Evolutionary conservation across 2,113 vertebrate genomes (phyloP), one percentile per base, ranked within the genome.

Genomic region (Perccottus glenii): DNA sequence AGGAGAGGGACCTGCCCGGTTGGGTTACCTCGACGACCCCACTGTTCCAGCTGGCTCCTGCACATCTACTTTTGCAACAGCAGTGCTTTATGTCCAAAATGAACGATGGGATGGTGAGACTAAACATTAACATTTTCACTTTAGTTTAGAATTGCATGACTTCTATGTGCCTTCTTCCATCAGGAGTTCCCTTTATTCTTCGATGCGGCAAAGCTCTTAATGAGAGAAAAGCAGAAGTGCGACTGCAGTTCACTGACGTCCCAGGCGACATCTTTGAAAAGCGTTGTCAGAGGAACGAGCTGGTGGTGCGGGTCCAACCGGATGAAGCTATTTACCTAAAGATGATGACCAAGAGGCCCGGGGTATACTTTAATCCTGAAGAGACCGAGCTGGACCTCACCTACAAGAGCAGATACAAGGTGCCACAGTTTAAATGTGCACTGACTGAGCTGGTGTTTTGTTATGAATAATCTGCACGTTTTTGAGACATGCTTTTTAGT

Each of bases 131-230:
- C 19, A 16, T 47, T 35, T 12, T 12, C 51, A 5, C 15, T 19
- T 35, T 64, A 7, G 42, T 12, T 33, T 3, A 50, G 27, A 27
- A 7, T 36, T 36, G 7, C 15, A 4, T 38, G 15, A 12, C 52
- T 53, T 38, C 19, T 53, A 32, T 11, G 1, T 5, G 14, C 44
- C 4, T 9, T 40, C 5, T 9, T 58, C 10, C 35, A 32, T 42
- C 56, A 95, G 95, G 96, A 0, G 94, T 97, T 45, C 96, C 96
- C 0, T 96, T 98, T 64, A 85, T 97, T 45, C 90, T 97, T 77
- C 94, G 95, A 61, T 98, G 96, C 0, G 96, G 96, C 5, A 97
- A 98, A 87, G 96, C 96, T 2, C 88, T 98, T 67, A 98, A 98
- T 0, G 95, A 98, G 79, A 89, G 89, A 10, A 96, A 97, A 79